phyloP scores from a whole-genome alignment of 2,888 invertebrate genomes.

The Ectemnius lituratus region DNA sequence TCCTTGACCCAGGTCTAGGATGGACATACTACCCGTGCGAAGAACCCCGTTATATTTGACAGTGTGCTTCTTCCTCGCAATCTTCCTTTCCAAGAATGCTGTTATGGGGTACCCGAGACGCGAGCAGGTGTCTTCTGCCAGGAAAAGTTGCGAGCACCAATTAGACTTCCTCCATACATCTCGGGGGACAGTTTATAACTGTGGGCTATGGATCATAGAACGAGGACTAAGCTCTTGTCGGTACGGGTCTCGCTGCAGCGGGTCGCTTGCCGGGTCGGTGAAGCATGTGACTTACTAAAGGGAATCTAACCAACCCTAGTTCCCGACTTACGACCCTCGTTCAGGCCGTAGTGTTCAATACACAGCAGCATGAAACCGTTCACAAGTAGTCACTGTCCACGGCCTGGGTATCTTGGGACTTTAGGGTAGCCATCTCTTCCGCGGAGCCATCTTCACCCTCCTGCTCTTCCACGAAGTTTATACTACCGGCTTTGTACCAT shows the following conservation, averaged over 20 bases:
- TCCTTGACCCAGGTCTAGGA: too few relatives aligned
- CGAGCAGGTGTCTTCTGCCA: too few relatives aligned
- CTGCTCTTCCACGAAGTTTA: conserved; percentile 83
- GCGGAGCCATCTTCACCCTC: conserved; percentile 77
- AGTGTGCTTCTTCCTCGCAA: too few relatives aligned
- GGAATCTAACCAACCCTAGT: conserved; percentile 17
- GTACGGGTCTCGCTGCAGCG: conserved; percentile 7
- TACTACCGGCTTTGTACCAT: conserved; percentile 92
- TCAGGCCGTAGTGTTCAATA: conserved; percentile 38
- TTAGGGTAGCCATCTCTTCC: conserved; percentile 76
- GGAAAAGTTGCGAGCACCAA: too few relatives aligned
- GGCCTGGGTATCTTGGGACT: conserved; percentile 70
- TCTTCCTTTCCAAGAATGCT: too few relatives aligned
- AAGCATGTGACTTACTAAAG: conserved; percentile 31
- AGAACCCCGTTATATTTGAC: too few relatives aligned
- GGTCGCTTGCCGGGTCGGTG: background rate
- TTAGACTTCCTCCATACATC: too few relatives aligned
- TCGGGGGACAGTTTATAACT: too few relatives aligned
- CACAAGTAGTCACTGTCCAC: conserved; percentile 74
- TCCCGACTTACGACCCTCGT: conserved; percentile 33
- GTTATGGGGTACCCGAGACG: too few relatives aligned
- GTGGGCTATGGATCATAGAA: too few relatives aligned
- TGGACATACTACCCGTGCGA: too few relatives aligned
- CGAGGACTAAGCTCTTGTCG: conserved; percentile 27
- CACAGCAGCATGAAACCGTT: conserved; percentile 39